phyloP scores from a whole-genome alignment of 1,140 invertebrate species.

The Zaprionus lachaisei region DNA sequence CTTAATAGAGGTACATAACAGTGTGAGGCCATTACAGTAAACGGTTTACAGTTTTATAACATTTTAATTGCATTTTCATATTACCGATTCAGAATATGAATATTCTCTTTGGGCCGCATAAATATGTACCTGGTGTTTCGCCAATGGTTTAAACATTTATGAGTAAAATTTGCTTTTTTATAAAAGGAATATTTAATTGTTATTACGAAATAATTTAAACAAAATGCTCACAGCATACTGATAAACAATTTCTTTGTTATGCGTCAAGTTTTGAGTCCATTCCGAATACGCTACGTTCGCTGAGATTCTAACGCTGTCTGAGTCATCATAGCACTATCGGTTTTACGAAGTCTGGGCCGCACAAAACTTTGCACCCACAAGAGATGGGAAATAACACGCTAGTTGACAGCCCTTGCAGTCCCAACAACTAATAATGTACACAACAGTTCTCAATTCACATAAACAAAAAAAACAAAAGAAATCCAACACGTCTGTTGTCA shows the following conservation, averaged over 20 bases:
- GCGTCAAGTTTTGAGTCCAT: not conserved
- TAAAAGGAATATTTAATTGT: constrained; percentile 5
- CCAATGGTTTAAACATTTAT: not conserved
- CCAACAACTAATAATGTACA: not conserved
- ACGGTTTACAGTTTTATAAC: not conserved
- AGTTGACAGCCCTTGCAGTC: not conserved
- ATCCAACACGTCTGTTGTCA: too few species aligned
- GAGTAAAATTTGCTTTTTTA: not conserved
- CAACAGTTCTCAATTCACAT: not conserved
- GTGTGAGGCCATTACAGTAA: not conserved
- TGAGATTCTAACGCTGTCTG: not conserved
- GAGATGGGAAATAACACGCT: constrained; percentile 4
- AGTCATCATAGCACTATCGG: constrained; percentile 32
- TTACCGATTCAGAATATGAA: not conserved
- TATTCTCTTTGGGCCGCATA: constrained; percentile 6
- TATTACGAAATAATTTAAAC: constrained; percentile 5
- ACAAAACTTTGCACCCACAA: constrained; percentile 18
- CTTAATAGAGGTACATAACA: not conserved
- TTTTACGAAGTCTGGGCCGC: constrained; percentile 24
- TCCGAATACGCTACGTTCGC: constrained; percentile 15
- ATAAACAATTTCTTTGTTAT: constrained; percentile 17
- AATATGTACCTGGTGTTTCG: not conserved
- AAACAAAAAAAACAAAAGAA: not conserved
- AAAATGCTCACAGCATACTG: constrained; percentile 19
- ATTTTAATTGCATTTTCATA: not conserved